Conservation (phyloP, 1,140 invertebrate species). For the Drosophila burlai region DNA sequence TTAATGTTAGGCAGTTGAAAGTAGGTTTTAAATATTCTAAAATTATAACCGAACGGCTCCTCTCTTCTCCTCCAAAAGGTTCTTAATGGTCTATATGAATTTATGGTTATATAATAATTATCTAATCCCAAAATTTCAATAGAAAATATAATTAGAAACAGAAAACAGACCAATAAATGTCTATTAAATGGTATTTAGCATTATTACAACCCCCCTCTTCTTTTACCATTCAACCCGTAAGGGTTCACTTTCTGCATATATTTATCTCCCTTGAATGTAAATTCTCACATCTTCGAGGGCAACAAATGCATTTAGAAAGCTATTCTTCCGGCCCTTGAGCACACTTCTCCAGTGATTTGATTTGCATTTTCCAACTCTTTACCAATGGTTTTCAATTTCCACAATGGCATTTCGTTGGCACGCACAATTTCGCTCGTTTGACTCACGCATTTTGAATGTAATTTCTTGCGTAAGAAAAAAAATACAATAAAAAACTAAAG, state of each 20-base stretch:
- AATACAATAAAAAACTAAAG: neutral
- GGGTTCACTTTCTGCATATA: neutral
- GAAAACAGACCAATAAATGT: neutral
- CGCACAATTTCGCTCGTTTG: conserved; percentile 23
- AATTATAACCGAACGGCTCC: neutral
- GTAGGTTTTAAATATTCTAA: too few relatives aligned
- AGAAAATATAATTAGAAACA: neutral
- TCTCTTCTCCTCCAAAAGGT: neutral
- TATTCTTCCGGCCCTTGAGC: neutral
- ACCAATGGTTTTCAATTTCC: conserved; percentile 1
- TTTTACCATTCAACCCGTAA: neutral
- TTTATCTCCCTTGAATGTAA: neutral
- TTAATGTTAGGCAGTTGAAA: too few relatives aligned
- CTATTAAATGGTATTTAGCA: neutral
- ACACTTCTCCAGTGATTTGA: neutral
- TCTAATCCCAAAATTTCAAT: neutral
- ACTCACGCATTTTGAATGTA: conserved; percentile 35
- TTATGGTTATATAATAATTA: neutral
- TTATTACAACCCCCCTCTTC: neutral
- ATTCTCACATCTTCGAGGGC: neutral
- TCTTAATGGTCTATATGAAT: neutral
- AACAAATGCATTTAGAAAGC: conserved; percentile 5
- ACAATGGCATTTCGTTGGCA: conserved; percentile 29
- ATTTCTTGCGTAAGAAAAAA: conserved; percentile 14
- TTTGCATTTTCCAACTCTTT: conserved; percentile 9